Percentiles rank a stretch among this genome's conserved stretches.
Evolutionary conservation across 1,140 invertebrate genomes (phyloP).

Genomic region (Oreohelix idahoensis): DNA sequence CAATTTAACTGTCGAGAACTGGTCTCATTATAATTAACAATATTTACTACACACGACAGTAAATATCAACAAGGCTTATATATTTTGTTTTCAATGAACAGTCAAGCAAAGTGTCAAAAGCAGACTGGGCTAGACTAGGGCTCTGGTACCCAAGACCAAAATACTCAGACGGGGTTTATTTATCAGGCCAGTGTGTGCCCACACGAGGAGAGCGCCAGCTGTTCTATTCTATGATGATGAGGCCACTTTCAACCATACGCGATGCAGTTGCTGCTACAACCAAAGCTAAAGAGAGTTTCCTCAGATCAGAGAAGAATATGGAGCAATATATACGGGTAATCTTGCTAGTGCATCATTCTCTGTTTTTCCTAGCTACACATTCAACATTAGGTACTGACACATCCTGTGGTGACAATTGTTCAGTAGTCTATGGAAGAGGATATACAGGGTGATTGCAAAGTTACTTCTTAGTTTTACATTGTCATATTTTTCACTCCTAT

Average conservation of each 20-base stretch:
- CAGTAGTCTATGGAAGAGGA: too few species aligned
- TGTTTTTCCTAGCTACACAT: too few species aligned
- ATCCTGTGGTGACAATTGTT: too few species aligned
- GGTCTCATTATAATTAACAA: too few species aligned
- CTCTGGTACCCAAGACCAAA: conserved; percentile 64
- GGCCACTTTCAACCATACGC: conserved; percentile 56
- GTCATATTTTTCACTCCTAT: too few species aligned
- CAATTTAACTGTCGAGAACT: too few species aligned
- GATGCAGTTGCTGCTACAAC: conserved; percentile 63
- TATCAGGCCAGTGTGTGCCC: conserved; percentile 67
- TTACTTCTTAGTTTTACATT: too few species aligned
- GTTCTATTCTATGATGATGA: conserved; percentile 63
- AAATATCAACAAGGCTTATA: too few species aligned
- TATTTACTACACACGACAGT: too few species aligned
- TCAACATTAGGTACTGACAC: too few species aligned
- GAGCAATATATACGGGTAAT: conserved; percentile 67
- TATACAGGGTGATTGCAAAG: too few species aligned
- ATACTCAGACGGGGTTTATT: conserved; percentile 68
- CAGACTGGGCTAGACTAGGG: conserved; percentile 67
- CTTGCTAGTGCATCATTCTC: not conserved
- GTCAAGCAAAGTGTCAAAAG: conserved; percentile 64
- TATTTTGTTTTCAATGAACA: conserved; percentile 42
- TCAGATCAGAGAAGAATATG: conserved; percentile 64
- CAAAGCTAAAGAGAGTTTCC: conserved; percentile 64
- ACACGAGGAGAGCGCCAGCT: conserved; percentile 64